A percentile compares a stretch with the other conserved stretches of the same genome.
These are phyloP conservation scores for Drosophila pseudotakahashii DNA, from an alignment of 2,888 invertebrate species.

Conservation along the genomic window DNA sequence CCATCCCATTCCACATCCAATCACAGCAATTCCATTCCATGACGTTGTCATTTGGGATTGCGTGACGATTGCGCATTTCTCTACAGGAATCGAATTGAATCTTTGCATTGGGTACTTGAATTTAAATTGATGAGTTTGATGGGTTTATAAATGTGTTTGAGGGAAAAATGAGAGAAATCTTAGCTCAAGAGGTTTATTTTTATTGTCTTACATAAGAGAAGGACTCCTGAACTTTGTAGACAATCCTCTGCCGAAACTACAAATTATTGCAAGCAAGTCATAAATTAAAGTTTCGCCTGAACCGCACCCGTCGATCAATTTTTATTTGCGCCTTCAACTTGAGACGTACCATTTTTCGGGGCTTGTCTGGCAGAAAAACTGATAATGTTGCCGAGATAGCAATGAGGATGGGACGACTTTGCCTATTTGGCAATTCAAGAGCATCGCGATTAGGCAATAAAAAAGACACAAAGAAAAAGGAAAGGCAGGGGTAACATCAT, in stretches of 20 bases:
- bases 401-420: slow-evolving; percentile 42
- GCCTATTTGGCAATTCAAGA: slow-evolving; percentile 76
- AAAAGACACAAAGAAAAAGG: slow-evolving; percentile 17
- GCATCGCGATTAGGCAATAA: slow-evolving; percentile 74
- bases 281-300: slow-evolving; percentile 51
- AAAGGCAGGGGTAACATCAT: slow-evolving; percentile 12
- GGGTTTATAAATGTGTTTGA: slow-evolving; percentile 50
- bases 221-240: slow-evolving; percentile 17
- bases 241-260: slow-evolving; percentile 15
- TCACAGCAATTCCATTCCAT: slow-evolving; percentile 34
- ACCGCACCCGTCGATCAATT: slow-evolving; percentile 48
- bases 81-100: slow-evolving; percentile 45
- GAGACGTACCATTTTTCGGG: slow-evolving; percentile 35
- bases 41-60: slow-evolving; percentile 63
- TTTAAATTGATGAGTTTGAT: slow-evolving; percentile 66
- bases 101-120: slow-evolving; percentile 41
- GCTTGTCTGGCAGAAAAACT: slow-evolving; percentile 17
- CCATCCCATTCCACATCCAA: neutral
- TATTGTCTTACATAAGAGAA: slow-evolving; percentile 28
- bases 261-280: slow-evolving; percentile 25
- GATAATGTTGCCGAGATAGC: slow-evolving; percentile 19
- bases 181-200: slow-evolving; percentile 9
- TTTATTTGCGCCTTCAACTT: slow-evolving; percentile 76
- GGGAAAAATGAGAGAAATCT: slow-evolving; percentile 13
- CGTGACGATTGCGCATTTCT: slow-evolving; percentile 55